Base-by-base conservation (phyloP, 30 jellyfish, hydroid and myxozoan genomes). In the Rhopilema esculentum region DNA sequence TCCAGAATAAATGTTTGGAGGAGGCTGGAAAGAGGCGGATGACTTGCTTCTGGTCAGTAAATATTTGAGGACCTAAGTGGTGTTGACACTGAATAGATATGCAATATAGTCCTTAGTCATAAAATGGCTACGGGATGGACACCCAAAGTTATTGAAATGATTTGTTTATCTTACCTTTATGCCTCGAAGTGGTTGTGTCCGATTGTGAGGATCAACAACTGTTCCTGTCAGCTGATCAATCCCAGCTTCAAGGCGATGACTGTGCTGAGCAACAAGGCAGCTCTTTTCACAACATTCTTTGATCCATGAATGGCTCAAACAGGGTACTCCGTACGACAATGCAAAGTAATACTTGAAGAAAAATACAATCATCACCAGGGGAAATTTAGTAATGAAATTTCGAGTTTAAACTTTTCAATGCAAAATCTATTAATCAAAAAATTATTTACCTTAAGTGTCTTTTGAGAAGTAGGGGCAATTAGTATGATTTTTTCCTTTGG, bases 261-360 rank as follows among this genome's bases (percentile, higher is more conserved):
- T 76, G 19, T 27, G 67, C 31, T 21, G 28, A 0, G 62, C 40
- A 9, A 78, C 49, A 12, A 78, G 66, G 21, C 66, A 53, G 68
- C 61, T 78, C 27, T 78, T 63, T 31, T 63, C 32, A 76, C 88
- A 78, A 63, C 88, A 78, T 29, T 64, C 79, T 18, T 23, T 62
- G 6, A 78, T 24, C 88, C 88, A 78, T 29, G 48, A n/a, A 29
- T 78, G 88, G 22, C 66, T 40, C 16, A 78, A 27, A 30, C 88
- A 78, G 0, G 79, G 88, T 0, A 78, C 27, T 0, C 79, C 78
- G 65, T 53, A 40, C 9, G 69, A 78, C 27, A 78, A 20, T 26
- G 88, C 88, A 32, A 78, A 78, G 31, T 78, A 78, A 66, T 78
- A 78, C 88, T 78, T 16, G 61, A 49, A 24, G 25, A 31, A 30